Base-by-base conservation (phyloP, 2,113 vertebrate genomes). In the Esox niger region DNA sequence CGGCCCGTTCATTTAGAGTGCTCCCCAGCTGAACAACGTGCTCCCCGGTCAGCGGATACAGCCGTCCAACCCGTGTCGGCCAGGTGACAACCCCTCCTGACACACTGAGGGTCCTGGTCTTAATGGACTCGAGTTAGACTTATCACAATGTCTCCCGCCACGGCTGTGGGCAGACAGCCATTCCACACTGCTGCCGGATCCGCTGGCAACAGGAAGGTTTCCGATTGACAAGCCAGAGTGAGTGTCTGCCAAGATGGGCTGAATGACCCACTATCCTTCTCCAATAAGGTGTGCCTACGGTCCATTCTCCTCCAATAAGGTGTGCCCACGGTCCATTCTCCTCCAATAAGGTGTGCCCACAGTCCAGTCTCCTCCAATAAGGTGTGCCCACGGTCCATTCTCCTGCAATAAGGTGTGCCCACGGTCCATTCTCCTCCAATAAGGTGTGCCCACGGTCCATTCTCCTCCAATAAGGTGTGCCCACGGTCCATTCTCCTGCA, bases 191-290 rank as follows among this genome's bases (percentile, higher is more conserved):
- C 33, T 30, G 32, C 35, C 27, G 29, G 15, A 21, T 20, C 5
- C 29, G 26, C n/a, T 9, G n/a, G 30, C 7, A 20, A 8, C 23
- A 58, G 38, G n/a, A 2, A n/a, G 35, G 47, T 27, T 33, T 13
- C 57, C 38, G 31, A 32, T 29, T 64, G 63, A 35, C 63, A 64
- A 65, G 32, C 29, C 43, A 21, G n/a, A n/a, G n/a, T 32, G 13
- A 29, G 58, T 31, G 58, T 20, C 58, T 31, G 58, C 58, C 58
- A 60, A 32, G 59, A 1, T n/a, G 21, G 4, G 32, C 20, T 11
- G 59, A 61, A 61, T 6, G 17, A 11, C 35, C 35, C 35, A 6
- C 11, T 5, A 11, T 38, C 35, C 35, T 38, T 38, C 35, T 38
- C 35, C 35, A 38, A 11, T 38, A 11, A 38, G 5, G 35, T 38